Conservation (phyloP, 2,113 vertebrate genomes). For the Ascaphus truei region DNA sequence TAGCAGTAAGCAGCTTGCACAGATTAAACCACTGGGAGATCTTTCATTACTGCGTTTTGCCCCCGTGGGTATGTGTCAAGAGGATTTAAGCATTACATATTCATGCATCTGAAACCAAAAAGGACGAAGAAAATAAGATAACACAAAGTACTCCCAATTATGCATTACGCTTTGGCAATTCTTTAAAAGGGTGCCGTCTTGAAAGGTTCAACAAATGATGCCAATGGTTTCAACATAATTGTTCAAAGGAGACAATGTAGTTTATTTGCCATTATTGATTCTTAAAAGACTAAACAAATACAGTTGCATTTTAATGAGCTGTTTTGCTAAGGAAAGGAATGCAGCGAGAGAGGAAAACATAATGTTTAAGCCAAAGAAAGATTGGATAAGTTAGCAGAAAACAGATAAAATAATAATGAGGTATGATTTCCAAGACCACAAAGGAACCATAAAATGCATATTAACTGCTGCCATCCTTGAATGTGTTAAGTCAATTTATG, state of each 20-base stretch:
- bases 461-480: constrained; percentile 57
- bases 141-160: constrained; percentile 19
- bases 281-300: constrained; percentile 2
- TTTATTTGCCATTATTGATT: constrained; percentile 26
- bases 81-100: constrained; percentile 39
- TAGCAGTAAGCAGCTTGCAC: constrained; percentile 41
- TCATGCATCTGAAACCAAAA: constrained; percentile 24
- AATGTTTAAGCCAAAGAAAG: constrained; percentile 62
- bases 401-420: constrained; percentile 72
- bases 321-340: constrained; percentile 13
- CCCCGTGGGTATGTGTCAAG: constrained; percentile 43
- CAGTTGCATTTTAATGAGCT: constrained; percentile 23
- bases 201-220: constrained; percentile 38
- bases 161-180: neutral
- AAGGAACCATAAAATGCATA: constrained; percentile 67
- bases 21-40: constrained; percentile 47
- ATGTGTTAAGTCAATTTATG: constrained; percentile 64
- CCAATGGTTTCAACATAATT: neutral
- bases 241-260: constrained; percentile 23
- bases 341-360: constrained; percentile 34
- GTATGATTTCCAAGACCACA: constrained; percentile 70
- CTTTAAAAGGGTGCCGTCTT: constrained; percentile 38
- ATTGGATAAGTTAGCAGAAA: constrained; percentile 58
- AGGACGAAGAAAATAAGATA: constrained; percentile 29
- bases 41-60: constrained; percentile 47